These are phyloP conservation scores for Rousettus leschenaultii DNA, from an alignment of 2,113 vertebrate species.

Conservation along the genomic window DNA sequence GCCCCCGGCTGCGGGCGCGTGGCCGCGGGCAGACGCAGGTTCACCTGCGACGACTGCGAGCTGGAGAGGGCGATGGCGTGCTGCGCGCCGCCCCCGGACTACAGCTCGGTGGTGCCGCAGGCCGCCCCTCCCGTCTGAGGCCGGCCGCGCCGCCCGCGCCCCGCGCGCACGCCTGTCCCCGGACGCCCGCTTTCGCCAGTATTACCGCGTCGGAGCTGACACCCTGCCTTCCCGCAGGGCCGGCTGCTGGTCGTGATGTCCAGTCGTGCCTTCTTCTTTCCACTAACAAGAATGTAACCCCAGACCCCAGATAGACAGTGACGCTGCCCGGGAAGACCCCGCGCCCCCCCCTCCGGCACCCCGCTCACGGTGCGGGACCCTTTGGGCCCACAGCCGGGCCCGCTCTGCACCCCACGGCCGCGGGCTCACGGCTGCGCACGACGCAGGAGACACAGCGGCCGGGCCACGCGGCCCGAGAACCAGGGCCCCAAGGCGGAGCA, in stretches of 20 bases:
- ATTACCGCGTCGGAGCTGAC: constrained; percentile 34
- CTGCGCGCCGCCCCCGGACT: constrained; percentile 78
- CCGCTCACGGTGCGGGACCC: background rate
- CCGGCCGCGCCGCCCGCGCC: background rate
- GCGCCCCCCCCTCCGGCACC: background rate
- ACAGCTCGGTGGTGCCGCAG: constrained; percentile 83
- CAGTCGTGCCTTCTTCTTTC: constrained; percentile 45
- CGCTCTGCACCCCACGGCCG: background rate
- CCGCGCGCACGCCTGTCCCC: constrained; percentile 28
- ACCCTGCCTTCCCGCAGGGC: constrained; percentile 14
- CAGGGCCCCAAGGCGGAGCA: background rate
- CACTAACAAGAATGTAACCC: constrained; percentile 74
- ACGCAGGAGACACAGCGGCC: background rate
- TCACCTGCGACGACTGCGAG: background rate
- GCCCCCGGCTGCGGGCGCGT: constrained; percentile 78
- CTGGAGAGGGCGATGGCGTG: constrained; percentile 70
- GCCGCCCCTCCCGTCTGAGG: constrained; percentile 76
- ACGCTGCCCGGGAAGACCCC: background rate
- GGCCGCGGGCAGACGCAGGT: constrained; percentile 37
- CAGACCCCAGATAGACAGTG: constrained; percentile 14
- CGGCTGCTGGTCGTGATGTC: constrained; percentile 24
- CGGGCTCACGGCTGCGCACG: background rate
- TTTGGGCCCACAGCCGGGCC: background rate
- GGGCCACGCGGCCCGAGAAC: fast-evolving
- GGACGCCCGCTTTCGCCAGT: constrained; percentile 49